Conservation (phyloP, 2,113 vertebrate species). For the Megaceryle maxima region DNA sequence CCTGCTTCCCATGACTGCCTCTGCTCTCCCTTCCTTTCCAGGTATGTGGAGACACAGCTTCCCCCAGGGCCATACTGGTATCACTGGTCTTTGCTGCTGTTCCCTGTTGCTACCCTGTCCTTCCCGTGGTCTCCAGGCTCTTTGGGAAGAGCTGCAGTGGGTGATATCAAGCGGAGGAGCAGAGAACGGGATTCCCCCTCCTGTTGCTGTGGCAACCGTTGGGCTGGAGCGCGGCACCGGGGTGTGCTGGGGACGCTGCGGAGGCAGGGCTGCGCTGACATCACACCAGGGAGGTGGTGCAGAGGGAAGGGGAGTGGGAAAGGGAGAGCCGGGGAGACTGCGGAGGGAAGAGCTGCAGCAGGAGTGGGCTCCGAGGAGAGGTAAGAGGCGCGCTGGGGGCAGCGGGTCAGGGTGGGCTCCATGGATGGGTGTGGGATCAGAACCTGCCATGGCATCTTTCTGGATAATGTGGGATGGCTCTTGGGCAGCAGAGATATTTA, state of each 20-base stretch:
- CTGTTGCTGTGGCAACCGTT: conserved; percentile 45
- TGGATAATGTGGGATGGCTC: not conserved
- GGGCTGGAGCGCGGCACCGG: conserved; percentile 12
- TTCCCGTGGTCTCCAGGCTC: not conserved
- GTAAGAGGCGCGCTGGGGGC: not conserved
- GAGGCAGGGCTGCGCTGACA: conserved; percentile 42
- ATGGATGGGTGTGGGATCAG: fast-evolving
- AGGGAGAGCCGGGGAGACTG: conserved; percentile 30
- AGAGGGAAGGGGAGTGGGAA: not conserved
- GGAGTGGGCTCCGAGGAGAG: not conserved
- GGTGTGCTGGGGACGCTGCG: conserved; percentile 31
- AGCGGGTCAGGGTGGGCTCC: not conserved
- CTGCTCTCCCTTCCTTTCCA: not conserved
- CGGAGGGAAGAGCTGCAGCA: not conserved
- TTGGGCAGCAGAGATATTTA: not conserved
- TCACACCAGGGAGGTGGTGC: conserved; percentile 1
- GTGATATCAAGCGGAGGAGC: not conserved
- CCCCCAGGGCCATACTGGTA: not conserved
- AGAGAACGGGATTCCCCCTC: conserved; percentile 57
- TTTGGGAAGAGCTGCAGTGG: conserved; percentile 30
- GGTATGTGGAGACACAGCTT: not conserved
- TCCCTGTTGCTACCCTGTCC: not conserved
- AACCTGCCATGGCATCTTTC: not conserved
- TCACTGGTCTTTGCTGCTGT: not conserved
- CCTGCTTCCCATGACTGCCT: not conserved